phyloP scores from a whole-genome alignment of 92 coral and sea anemone species.

The Epizoanthus ramosus region DNA sequence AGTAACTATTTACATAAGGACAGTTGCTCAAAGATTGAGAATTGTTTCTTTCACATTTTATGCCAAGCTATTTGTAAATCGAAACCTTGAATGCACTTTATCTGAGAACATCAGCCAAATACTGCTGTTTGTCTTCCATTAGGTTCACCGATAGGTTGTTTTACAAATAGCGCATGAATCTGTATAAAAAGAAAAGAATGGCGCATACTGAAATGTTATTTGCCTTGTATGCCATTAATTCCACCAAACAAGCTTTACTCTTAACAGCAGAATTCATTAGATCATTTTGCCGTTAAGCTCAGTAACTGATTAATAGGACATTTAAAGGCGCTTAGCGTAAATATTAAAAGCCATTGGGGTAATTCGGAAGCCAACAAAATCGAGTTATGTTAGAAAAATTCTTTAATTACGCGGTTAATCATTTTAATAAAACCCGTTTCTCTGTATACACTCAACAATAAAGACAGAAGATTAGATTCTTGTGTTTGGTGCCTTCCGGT shows the following conservation, averaged over 20 bases:
- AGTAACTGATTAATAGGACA: constrained; percentile 38
- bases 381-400: constrained; percentile 35
- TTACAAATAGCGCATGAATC: constrained; percentile 12
- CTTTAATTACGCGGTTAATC: constrained; percentile 24
- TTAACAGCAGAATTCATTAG: constrained; percentile 36
- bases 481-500: constrained; percentile 39
- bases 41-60: constrained; percentile 21
- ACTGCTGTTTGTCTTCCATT: constrained; percentile 26
- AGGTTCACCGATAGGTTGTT: constrained; percentile 39
- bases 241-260: constrained; percentile 36
- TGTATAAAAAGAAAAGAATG: constrained; percentile 27
- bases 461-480: constrained; percentile 36
- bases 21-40: constrained; percentile 35
- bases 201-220: constrained; percentile 19
- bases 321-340: constrained; percentile 39
- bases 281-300: constrained; percentile 40
- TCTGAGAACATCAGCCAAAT: constrained; percentile 27
- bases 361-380: constrained; percentile 23
- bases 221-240: constrained; percentile 31
- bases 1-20: constrained; percentile 27
- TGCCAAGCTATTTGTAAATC: constrained; percentile 37
- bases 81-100: constrained; percentile 36
- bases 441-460: constrained; percentile 27
- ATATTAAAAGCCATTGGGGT: constrained; percentile 17
- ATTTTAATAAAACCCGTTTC: constrained; percentile 37